phyloP scores from a whole-genome alignment of 2,113 vertebrate genomes.

The Indicator indicator region DNA sequence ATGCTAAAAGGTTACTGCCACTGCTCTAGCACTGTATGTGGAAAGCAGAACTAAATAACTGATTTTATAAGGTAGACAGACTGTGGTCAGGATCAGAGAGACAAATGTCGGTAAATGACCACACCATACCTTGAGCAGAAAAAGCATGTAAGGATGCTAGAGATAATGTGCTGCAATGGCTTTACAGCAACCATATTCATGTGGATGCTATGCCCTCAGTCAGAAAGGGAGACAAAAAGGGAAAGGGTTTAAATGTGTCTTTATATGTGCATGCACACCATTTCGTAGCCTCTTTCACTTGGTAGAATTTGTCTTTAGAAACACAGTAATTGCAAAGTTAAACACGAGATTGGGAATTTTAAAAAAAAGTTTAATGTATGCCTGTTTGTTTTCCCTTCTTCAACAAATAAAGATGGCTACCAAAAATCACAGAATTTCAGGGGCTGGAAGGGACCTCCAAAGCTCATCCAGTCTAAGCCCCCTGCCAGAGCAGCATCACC shows the following conservation, averaged over 20 bases:
- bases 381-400: background rate
- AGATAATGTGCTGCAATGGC: background rate
- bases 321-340: background rate
- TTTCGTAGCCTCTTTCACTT: background rate
- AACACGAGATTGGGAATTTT: background rate
- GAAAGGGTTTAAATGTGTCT: background rate
- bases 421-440: background rate
- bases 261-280: background rate
- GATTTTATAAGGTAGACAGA: background rate
- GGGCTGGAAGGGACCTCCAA: too few relatives aligned
- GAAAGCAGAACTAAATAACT: background rate
- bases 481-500: too few relatives aligned
- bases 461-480: too few relatives aligned
- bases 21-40: background rate
- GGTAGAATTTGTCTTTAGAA: background rate
- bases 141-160: background rate
- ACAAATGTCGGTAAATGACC: conserved; percentile 14
- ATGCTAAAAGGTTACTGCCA: background rate
- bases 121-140: background rate
- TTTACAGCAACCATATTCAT: background rate
- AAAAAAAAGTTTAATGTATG: background rate
- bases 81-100: background rate
- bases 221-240: background rate
- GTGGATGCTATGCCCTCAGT: background rate
- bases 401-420: background rate